phyloP scores from a whole-genome alignment of 2,113 vertebrate species.

The Xerus inauris region DNA sequence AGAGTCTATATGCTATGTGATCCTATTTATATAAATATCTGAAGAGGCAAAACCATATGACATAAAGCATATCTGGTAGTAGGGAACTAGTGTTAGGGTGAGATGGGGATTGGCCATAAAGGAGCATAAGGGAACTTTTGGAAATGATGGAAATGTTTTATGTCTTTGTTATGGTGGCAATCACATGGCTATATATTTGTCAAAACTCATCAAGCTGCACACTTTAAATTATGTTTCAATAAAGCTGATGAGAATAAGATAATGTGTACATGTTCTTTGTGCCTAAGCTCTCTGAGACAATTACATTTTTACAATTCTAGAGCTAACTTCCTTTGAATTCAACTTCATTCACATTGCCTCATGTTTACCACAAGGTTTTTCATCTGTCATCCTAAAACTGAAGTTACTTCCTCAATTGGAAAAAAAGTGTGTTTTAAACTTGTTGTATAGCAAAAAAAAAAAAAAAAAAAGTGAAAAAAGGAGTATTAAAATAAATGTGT shows the following conservation, averaged over 20 bases:
- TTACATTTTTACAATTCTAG: not conserved
- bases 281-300: not conserved
- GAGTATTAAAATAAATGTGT: constrained; percentile 8
- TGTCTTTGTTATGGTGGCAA: not conserved
- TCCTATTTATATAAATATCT: not conserved
- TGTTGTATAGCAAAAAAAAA: not conserved
- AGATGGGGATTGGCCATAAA: not conserved
- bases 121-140: not conserved
- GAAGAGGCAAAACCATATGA: not conserved
- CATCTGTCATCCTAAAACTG: constrained; percentile 5
- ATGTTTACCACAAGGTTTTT: not conserved
- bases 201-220: not conserved
- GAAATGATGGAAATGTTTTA: not conserved
- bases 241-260: not conserved
- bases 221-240: constrained; percentile 21
- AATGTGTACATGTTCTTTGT: not conserved
- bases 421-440: not conserved
- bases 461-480: not conserved
- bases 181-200: not conserved
- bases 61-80: not conserved
- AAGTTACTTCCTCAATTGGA: not conserved
- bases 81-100: not conserved
- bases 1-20: not conserved
- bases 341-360: not conserved
- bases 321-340: not conserved